Conservation (phyloP, 53 echinoderm and acorn worm genomes). For the Holothuria leucospilota region DNA sequence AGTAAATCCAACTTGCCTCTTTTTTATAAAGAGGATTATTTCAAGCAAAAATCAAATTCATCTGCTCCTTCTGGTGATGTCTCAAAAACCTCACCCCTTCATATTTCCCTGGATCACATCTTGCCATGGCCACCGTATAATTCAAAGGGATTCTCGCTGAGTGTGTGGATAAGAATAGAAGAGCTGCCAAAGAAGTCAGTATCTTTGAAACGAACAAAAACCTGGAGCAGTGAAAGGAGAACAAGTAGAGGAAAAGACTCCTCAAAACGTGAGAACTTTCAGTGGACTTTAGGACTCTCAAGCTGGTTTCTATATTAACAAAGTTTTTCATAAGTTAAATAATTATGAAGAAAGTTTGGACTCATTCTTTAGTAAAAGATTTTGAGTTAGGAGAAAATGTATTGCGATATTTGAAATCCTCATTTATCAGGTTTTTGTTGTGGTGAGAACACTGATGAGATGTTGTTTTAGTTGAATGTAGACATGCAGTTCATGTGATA, state of each 20-base stretch:
- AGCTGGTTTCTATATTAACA: too few relatives aligned
- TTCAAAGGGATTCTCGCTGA: slow-evolving; percentile 76
- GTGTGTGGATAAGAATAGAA: slow-evolving; percentile 86
- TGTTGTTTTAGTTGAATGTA: too few relatives aligned
- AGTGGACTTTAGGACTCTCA: too few relatives aligned
- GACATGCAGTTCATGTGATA: too few relatives aligned
- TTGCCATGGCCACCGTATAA: slow-evolving; percentile 74
- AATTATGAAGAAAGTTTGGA: too few relatives aligned
- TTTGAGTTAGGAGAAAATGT: too few relatives aligned
- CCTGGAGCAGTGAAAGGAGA: not conserved
- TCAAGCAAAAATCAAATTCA: not conserved
- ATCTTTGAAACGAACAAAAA: slow-evolving; percentile 11
- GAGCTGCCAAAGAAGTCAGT: slow-evolving; percentile 42
- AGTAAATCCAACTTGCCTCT: slow-evolving; percentile 8
- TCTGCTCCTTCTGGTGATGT: not conserved
- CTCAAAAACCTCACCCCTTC: slow-evolving; percentile 64
- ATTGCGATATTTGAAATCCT: too few relatives aligned
- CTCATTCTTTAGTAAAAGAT: too few relatives aligned
- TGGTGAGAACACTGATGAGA: too few relatives aligned
- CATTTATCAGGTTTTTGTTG: too few relatives aligned
- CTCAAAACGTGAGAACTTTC: slow-evolving; percentile 11
- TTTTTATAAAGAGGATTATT: not conserved
- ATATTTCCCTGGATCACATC: slow-evolving; percentile 67
- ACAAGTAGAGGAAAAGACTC: slow-evolving; percentile 6
- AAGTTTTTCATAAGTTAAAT: too few relatives aligned